phyloP scores from a whole-genome alignment of 1,140 invertebrate species.

The Scylla paramamosain region DNA sequence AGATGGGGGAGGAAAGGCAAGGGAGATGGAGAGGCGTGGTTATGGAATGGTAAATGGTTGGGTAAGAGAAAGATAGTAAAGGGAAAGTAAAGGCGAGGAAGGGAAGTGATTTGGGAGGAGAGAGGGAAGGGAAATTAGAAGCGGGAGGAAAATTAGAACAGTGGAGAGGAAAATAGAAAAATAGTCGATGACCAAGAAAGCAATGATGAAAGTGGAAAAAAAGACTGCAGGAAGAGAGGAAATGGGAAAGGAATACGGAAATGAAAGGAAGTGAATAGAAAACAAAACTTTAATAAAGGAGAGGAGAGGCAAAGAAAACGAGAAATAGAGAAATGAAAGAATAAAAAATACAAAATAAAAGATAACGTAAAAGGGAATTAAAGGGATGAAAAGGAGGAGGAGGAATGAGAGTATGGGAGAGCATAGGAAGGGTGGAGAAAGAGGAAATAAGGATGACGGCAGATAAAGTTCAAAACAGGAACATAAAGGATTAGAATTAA shows the following conservation, averaged over 20 bases:
- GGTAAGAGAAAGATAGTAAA: neutral
- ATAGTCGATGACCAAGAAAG: neutral
- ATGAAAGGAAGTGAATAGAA: neutral
- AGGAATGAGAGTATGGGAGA: neutral
- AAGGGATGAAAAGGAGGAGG: neutral
- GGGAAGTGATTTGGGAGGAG: neutral
- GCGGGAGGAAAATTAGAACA: neutral
- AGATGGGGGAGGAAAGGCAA: neutral
- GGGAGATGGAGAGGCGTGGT: neutral
- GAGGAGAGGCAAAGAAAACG: neutral
- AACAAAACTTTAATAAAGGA: neutral
- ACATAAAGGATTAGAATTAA: no score
- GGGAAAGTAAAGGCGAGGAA: neutral
- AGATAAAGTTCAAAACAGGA: no score
- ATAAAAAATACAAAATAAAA: neutral
- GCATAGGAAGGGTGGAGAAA: neutral
- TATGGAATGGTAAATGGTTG: neutral
- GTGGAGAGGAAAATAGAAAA: neutral
- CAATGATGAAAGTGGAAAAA: neutral
- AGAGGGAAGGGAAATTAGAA: neutral
- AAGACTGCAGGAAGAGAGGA: neutral
- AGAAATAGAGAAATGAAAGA: neutral
- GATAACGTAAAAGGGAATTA: neutral
- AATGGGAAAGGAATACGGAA: neutral
- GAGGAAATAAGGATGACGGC: neutral